phyloP scores from a whole-genome alignment of 2,113 vertebrate genomes.

The Dipodomys merriami region DNA sequence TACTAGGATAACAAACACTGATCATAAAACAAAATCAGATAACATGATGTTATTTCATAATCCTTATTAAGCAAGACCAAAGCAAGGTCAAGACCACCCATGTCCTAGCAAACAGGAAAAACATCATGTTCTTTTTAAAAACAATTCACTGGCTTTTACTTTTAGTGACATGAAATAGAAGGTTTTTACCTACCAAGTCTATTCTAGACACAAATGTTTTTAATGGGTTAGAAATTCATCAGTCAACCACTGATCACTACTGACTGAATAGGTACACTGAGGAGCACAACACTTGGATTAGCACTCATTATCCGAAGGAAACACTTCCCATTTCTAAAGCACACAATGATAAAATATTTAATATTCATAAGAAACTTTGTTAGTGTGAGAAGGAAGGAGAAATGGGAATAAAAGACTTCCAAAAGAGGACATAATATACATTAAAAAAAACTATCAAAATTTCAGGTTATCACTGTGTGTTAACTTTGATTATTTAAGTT shows the following conservation, averaged over 20 bases:
- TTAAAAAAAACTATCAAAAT: background rate
- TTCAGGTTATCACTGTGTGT: background rate
- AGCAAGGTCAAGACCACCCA: background rate
- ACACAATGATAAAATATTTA: background rate
- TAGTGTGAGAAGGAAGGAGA: background rate
- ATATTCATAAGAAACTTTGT: slow-evolving; percentile 36
- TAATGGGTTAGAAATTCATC: background rate
- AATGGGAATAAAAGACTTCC: background rate
- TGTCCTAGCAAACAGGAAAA: background rate
- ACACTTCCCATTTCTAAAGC: slow-evolving; percentile 5
- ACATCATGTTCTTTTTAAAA: background rate
- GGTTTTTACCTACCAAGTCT: background rate
- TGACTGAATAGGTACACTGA: background rate
- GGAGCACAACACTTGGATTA: background rate
- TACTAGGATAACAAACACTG: background rate
- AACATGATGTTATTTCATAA: background rate
- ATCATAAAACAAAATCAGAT: background rate
- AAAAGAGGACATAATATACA: background rate
- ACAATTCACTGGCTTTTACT: background rate
- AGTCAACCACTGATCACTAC: background rate
- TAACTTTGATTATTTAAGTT: background rate
- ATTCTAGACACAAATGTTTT: background rate
- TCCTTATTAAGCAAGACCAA: background rate
- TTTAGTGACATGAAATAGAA: slow-evolving; percentile 7
- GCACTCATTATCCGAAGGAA: background rate